These are phyloP conservation scores for Herminia tarsipennalis DNA, from an alignment of 2,888 invertebrate species.

Conservation along the genomic window DNA sequence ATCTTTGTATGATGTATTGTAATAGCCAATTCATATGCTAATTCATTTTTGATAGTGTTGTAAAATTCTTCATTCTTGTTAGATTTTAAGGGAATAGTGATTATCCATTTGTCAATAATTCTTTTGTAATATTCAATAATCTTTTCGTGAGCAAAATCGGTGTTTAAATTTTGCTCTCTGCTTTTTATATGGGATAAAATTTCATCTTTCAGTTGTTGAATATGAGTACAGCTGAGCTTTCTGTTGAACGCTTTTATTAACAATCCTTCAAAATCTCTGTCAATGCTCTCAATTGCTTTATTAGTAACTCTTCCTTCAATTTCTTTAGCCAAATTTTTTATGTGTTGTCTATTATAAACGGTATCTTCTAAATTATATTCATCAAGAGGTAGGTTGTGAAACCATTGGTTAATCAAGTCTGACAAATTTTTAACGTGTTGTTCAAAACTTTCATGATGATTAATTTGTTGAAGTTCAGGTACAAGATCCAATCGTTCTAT, in stretches of 20 bases:
- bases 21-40: slow-evolving; percentile 25
- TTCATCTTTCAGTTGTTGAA: slow-evolving; percentile 17
- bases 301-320: slow-evolving; percentile 8
- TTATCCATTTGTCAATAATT: slow-evolving; percentile 32
- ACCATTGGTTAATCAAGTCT: slow-evolving; percentile 26
- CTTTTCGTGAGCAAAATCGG: slow-evolving; percentile 15
- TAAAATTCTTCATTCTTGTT: slow-evolving; percentile 5
- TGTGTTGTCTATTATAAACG: slow-evolving; percentile 8
- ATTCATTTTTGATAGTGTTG: slow-evolving; percentile 19
- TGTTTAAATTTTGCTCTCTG: not conserved
- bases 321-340: slow-evolving; percentile 20
- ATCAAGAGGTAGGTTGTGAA: slow-evolving; percentile 14
- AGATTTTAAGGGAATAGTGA: slow-evolving; percentile 10
- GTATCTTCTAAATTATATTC: slow-evolving; percentile 5
- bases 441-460: not conserved
- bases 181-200: slow-evolving; percentile 7
- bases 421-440: slow-evolving; percentile 4
- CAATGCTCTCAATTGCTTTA: slow-evolving; percentile 4
- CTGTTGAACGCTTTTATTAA: slow-evolving; percentile 15
- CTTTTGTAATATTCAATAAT: slow-evolving; percentile 21
- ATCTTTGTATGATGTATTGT: slow-evolving; percentile 17
- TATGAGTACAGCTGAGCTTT: slow-evolving; percentile 6
- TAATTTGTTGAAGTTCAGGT: slow-evolving; percentile 31
- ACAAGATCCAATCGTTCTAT: slow-evolving; percentile 57
- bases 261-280: slow-evolving; percentile 18